A percentile compares a stretch with the other conserved stretches of the same genome.
Conservation (phyloP, 2,113 vertebrate species). For the Ondatra zibethicus region DNA sequence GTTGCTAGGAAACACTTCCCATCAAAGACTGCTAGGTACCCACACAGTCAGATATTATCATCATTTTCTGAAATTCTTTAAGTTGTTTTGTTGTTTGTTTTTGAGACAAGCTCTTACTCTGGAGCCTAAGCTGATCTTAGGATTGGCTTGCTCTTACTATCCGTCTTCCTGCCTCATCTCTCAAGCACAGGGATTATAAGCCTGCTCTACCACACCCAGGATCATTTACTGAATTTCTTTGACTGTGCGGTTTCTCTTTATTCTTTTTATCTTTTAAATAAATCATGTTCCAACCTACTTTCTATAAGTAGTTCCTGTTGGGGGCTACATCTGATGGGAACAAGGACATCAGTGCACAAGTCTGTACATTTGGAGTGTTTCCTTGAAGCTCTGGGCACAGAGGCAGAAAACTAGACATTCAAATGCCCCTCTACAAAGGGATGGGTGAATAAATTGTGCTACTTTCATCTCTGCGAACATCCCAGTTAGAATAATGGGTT, state of each 20-base stretch:
- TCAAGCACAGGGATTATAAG: neutral
- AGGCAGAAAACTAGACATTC: neutral
- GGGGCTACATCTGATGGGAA: neutral
- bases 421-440: neutral
- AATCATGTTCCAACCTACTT: neutral
- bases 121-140: neutral
- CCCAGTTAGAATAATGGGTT: neutral
- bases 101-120: neutral
- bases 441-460: neutral
- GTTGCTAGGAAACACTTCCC: conserved; percentile 64
- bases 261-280: conserved; percentile 21
- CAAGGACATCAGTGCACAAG: neutral
- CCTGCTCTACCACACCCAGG: neutral
- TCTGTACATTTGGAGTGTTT: neutral
- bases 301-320: neutral
- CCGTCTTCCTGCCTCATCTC: neutral
- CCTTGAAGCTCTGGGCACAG: neutral
- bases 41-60: neutral
- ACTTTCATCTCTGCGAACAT: neutral
- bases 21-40: conserved; percentile 65
- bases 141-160: neutral
- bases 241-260: neutral
- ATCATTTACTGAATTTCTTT: conserved; percentile 1
- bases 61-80: neutral
- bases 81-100: neutral